These are phyloP conservation scores for Actias luna DNA, from an alignment of 2,888 invertebrate genomes.

Conservation along the genomic window DNA sequence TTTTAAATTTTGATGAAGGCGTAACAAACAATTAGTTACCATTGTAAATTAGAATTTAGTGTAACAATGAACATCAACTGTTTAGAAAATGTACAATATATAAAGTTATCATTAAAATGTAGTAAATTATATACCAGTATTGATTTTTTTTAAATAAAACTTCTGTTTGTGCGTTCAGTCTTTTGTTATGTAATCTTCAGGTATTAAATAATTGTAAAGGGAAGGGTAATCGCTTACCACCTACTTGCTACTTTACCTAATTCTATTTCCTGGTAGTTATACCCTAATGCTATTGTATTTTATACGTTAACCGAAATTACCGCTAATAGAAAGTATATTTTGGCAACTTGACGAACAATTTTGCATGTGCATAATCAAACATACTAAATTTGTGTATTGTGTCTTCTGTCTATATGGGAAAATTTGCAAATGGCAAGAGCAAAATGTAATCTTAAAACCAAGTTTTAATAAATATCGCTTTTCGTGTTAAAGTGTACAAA, in stretches of 20 bases:
- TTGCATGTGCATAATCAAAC: too few relatives aligned
- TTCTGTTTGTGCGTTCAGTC: neutral
- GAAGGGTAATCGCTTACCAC: neutral
- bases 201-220: neutral
- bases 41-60: neutral
- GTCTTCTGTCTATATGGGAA: too few relatives aligned
- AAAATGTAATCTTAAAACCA: too few relatives aligned
- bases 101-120: neutral
- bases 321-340: neutral
- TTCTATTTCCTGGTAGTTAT: neutral
- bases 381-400: too few relatives aligned
- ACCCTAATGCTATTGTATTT: neutral
- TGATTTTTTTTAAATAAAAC: neutral
- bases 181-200: neutral
- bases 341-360: neutral
- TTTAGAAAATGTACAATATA: neutral
- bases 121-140: neutral
- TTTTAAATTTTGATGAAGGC: neutral
- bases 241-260: neutral
- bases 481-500: too few relatives aligned
- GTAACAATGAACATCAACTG: neutral
- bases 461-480: too few relatives aligned
- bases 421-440: too few relatives aligned
- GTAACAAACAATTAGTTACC: conserved; percentile 3
- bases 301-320: neutral